Evolutionary conservation across 2,113 vertebrate species (phyloP).

Genomic region (Percopsis transmontana): DNA sequence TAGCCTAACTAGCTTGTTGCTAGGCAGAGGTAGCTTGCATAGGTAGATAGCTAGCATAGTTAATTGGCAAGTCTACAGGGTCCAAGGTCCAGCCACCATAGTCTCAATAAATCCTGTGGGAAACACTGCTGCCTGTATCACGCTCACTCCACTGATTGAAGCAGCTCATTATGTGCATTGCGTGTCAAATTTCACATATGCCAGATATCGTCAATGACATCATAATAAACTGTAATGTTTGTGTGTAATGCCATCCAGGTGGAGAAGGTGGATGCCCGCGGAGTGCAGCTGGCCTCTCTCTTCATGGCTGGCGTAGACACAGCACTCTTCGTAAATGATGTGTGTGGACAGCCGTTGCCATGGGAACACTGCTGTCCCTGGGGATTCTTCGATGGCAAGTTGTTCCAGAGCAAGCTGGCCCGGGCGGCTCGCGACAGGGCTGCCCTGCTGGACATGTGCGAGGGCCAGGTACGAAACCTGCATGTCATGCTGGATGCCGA

Average conservation of each 20-base stretch:
- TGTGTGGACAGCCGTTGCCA: constrained; percentile 90
- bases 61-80: no score
- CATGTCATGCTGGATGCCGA: no score
- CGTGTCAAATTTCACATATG: no score
- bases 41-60: no score
- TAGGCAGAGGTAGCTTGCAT: no score
- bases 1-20: no score
- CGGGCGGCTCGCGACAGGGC: constrained; percentile 83
- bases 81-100: no score
- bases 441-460: constrained; percentile 89
- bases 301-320: constrained; percentile 94
- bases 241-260: constrained; percentile 74
- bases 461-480: constrained; percentile 83
- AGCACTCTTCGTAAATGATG: constrained; percentile 89
- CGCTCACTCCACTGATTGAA: no score
- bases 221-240: background rate
- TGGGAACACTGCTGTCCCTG: constrained; percentile 95
- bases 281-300: constrained; percentile 89
- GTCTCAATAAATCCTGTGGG: no score
- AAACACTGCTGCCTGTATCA: no score
- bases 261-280: constrained; percentile 89
- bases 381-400: constrained; percentile 94
- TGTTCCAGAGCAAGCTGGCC: constrained; percentile 92
- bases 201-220: no score
- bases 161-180: no score